Evolutionary conservation across 2,797 vertebrate species (phyloP).

Genomic region (Varecia variegata): DNA sequence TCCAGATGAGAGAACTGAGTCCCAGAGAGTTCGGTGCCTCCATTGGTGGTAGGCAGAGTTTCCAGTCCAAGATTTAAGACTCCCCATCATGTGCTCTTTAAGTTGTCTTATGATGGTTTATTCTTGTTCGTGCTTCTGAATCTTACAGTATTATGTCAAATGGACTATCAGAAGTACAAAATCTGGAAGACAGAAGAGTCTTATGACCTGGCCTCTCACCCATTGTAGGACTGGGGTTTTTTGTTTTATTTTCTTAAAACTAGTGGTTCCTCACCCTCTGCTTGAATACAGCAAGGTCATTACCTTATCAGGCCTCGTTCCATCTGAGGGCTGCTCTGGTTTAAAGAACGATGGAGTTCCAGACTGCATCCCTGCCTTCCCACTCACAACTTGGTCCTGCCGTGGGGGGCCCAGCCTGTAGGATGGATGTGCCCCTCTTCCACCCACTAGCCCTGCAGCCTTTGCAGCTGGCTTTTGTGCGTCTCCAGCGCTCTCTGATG

Average conservation of each 20-base stretch:
- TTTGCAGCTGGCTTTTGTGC: background rate
- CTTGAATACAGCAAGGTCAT: background rate
- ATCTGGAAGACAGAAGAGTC: background rate
- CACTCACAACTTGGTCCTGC: background rate
- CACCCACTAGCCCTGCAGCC: background rate
- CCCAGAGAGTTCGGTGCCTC: background rate
- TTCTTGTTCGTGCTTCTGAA: rapidly evolving
- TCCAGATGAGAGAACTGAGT: background rate
- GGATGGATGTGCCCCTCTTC: no score
- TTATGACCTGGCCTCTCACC: background rate
- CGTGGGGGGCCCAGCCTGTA: rapidly evolving
- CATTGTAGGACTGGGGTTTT: background rate
- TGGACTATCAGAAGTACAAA: background rate
- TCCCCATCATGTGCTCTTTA: rapidly evolving
- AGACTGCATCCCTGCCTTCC: background rate
- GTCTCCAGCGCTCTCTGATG: background rate
- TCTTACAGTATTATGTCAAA: background rate
- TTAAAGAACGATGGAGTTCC: background rate
- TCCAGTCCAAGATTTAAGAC: background rate
- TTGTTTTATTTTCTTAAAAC: background rate
- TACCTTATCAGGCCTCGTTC: background rate
- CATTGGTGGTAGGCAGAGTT: background rate
- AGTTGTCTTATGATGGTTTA: no score
- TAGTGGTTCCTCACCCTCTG: background rate
- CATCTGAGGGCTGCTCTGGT: background rate